Evolutionary conservation across 2,113 vertebrate species (phyloP).

Genomic region (Piprites chloris): DNA sequence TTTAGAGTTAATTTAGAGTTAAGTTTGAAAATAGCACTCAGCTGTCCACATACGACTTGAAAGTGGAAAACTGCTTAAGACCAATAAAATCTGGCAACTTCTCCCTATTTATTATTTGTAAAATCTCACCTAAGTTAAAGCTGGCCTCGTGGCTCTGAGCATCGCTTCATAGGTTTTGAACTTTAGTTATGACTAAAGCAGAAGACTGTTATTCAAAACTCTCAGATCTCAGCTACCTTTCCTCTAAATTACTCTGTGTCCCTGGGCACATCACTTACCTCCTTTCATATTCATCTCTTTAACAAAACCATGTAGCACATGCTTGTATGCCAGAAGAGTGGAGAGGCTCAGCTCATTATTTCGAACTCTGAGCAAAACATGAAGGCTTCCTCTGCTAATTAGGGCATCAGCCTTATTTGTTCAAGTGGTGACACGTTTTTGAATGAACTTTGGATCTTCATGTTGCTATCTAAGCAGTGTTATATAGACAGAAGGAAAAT

Average conservation of each 20-base stretch:
- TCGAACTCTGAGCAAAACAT: constrained; percentile 19
- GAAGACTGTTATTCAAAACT: neutral
- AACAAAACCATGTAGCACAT: neutral
- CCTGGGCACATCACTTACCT: neutral
- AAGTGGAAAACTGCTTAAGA: neutral
- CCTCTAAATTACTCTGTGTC: neutral
- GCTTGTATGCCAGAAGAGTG: neutral
- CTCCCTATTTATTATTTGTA: neutral
- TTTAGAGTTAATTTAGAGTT: neutral
- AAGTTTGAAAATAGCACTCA: neutral
- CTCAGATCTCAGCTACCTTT: neutral
- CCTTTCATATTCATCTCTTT: neutral
- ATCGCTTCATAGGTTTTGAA: neutral
- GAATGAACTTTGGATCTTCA: neutral
- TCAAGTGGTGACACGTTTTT: constrained; percentile 2
- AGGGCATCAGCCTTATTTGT: constrained; percentile 8
- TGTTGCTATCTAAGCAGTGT: neutral
- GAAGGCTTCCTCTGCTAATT: constrained; percentile 30
- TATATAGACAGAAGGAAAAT: neutral
- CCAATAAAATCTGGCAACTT: neutral
- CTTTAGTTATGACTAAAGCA: neutral
- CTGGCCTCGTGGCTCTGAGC: neutral
- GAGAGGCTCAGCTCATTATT: constrained; percentile 27
- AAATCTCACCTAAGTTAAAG: neutral
- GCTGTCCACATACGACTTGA: neutral